Evolutionary conservation across 2,888 invertebrate species (phyloP).

Genomic region (Pteria penguin): DNA sequence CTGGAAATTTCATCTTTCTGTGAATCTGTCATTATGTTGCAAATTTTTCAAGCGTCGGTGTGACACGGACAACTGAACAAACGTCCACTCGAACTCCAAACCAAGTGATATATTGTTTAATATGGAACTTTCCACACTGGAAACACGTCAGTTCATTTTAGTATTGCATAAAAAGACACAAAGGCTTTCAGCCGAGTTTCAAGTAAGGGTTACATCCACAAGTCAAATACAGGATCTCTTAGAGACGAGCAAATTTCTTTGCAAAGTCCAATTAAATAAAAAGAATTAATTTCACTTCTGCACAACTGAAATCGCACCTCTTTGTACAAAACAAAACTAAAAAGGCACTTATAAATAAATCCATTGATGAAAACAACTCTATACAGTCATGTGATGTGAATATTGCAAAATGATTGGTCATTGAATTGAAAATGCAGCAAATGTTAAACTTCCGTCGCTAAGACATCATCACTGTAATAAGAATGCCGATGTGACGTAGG

Average conservation of each 20-base stretch:
- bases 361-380: slow-evolving; percentile 19
- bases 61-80: background rate
- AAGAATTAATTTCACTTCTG: background rate
- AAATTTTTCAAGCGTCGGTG: background rate
- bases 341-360: slow-evolving; percentile 45
- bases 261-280: background rate
- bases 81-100: slow-evolving; percentile 15
- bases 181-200: slow-evolving; percentile 25
- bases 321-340: slow-evolving; percentile 15
- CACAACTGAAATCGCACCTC: background rate
- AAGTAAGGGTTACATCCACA: background rate
- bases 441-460: slow-evolving; percentile 67
- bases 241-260: slow-evolving; percentile 4
- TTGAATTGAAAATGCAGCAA: slow-evolving; percentile 7
- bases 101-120: background rate
- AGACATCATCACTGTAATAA: slow-evolving; percentile 60
- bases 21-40: background rate
- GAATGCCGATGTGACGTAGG: slow-evolving; percentile 39
- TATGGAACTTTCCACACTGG: background rate
- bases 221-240: slow-evolving; percentile 22
- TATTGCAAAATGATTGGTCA: slow-evolving; percentile 32
- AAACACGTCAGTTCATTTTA: slow-evolving; percentile 7
- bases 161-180: slow-evolving; percentile 30
- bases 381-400: slow-evolving; percentile 19
- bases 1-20: slow-evolving; percentile 4